Evolutionary conservation across 2,797 vertebrate species (phyloP), one percentile per base, ranked within the genome.

Genomic region (Chromobotia macracanthus): DNA sequence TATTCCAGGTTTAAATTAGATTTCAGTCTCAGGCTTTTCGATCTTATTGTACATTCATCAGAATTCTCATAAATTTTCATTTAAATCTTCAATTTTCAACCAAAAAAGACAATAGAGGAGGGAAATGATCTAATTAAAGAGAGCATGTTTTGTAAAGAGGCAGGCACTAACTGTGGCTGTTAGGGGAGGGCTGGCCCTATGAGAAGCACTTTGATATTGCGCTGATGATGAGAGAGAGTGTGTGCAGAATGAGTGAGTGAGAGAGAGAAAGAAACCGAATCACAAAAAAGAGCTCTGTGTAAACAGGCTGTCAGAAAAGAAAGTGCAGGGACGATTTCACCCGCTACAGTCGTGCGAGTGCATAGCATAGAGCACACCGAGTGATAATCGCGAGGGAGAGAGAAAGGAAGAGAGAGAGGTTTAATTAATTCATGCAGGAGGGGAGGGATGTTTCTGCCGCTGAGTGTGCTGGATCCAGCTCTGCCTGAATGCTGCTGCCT

Each of bases 381-480:
- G 81, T 78, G 82, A 78, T 70, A 84, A 84, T 77, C 67, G 80
- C 41, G 66, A 85, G 86, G 80, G 77, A 80, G 80, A 16, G 75
- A 84, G 69, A 83, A 76, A 86, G 82, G 82, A 64, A 72, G 74
- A 77, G 80, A 44, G 74, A 41, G 68, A 83, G 86, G 70, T 85
- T 91, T 91, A 87, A 92, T 92, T 86, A 92, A 94, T 93, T 92
- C 89, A 90, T 89, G 75, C 84, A 90, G 88, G 87, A 92, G 86
- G 89, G 87, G 88, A 91, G 90, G 89, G 90, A 91, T 91, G 89
- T 90, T 87, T 80, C 86, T 82, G 88, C 87, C 70, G 80, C 86
- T 87, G 80, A 83, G 65, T 72, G 87, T 83, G 79, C 83, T 84
- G 85, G 84, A 86, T 91, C 58, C 86, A 84, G 85, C 82, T 86